These are phyloP conservation scores for Slavum lentiscoides DNA, from an alignment of 2,888 invertebrate species.

Conservation along the genomic window DNA sequence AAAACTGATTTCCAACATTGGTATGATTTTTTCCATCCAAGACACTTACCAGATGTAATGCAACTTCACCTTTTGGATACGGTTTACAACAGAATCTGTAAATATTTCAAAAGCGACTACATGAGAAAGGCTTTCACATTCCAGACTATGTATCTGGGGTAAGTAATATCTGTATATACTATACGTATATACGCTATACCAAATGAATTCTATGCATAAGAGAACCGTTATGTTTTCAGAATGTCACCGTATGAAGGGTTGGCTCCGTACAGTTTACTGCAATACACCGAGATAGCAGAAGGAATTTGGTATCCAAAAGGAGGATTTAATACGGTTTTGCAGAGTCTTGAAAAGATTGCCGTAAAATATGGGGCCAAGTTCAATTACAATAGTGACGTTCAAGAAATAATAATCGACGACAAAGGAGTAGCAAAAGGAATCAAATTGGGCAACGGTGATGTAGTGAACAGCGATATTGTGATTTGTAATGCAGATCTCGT, in stretches of 20 bases:
- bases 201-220: background rate
- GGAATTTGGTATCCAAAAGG: slow-evolving; percentile 49
- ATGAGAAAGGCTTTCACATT: slow-evolving; percentile 47
- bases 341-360: slow-evolving; percentile 34
- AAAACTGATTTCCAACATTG: slow-evolving; percentile 39
- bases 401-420: slow-evolving; percentile 29
- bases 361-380: slow-evolving; percentile 20
- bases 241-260: slow-evolving; percentile 42
- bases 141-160: slow-evolving; percentile 48
- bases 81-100: slow-evolving; percentile 41
- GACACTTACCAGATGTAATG: slow-evolving; percentile 26
- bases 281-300: slow-evolving; percentile 41
- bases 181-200: background rate
- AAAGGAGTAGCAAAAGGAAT: slow-evolving; percentile 36
- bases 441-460: slow-evolving; percentile 8
- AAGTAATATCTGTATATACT: background rate
- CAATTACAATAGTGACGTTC: slow-evolving; percentile 21
- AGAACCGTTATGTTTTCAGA: background rate
- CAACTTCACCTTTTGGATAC: slow-evolving; percentile 36
- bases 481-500: slow-evolving; percentile 48
- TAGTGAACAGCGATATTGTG: slow-evolving; percentile 26
- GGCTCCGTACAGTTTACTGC: slow-evolving; percentile 33
- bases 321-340: slow-evolving; percentile 29
- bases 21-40: slow-evolving; percentile 42
- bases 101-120: slow-evolving; percentile 45